Evolutionary conservation across 2,113 vertebrate species (phyloP), one percentile per base, ranked within the genome.

Genomic region (Anolis carolinensis): DNA sequence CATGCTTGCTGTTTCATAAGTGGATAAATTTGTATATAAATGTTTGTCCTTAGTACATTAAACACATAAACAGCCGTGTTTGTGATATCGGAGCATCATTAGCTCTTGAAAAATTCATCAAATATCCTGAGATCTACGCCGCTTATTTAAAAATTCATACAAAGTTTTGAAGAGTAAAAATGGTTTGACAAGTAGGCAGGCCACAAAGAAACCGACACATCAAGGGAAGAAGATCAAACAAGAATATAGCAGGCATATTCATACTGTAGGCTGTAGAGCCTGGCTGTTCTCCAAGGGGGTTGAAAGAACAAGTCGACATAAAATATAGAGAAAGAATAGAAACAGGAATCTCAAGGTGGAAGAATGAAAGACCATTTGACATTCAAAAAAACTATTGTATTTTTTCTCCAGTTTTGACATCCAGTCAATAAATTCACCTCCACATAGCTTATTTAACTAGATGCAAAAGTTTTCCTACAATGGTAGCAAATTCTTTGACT

Each of bases 221-320:
- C 94, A 96, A 96, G 95, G 92, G 92, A 95, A 93, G 91, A 83
- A 95, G 95, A 97, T 97, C 95, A 97, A 97, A 97, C 81, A 86
- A 92, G 86, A 94, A 86, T 87, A 87, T 11, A 92, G 93, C 92
- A 88, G 90, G 91, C 92, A 91, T 91, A 92, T 92, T 95, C 96
- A 93, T 94, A 87, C 83, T 91, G 90, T 84, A 89, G 93, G 88
- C 92, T 93, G 91, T 81, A 72, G 83, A 87, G 91, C 52, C 93
- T 95, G 94, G 94, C 95, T 95, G 79, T 87, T 79, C 92, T 96
- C 95, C 94, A 92, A 94, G 87, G 87, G 90, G 93, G 90, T 85
- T 95, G 94, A 96, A 96, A 96, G 95, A 95, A 94, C 93, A 94
- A 91, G 94, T 11, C 93, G 91, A 94, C 89, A 94, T 95, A 93